Evolutionary conservation across 2,797 vertebrate species (phyloP).

Genomic region (Cirrhinus molitorella): DNA sequence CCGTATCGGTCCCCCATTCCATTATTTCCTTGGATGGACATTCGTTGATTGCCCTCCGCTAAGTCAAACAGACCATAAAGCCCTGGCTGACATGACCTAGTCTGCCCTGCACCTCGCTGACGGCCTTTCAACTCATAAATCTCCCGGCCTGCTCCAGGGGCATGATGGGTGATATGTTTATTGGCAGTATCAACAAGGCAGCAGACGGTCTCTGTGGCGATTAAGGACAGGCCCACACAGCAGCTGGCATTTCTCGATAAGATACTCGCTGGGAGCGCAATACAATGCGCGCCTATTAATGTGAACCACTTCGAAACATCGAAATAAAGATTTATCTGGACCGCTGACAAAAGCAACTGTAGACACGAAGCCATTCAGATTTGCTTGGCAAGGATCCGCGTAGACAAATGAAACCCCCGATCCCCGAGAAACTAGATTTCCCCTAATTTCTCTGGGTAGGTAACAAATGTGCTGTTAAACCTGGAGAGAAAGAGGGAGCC

Average conservation of each 20-base stretch:
- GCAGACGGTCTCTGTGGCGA: slow-evolving; percentile 72
- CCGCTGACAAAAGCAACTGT: slow-evolving; percentile 57
- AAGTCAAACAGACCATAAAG: slow-evolving; percentile 73
- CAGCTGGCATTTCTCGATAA: slow-evolving; percentile 73
- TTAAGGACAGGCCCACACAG: slow-evolving; percentile 69
- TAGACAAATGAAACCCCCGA: slow-evolving; percentile 59
- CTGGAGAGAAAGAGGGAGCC: slow-evolving; percentile 55
- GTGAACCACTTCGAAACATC: slow-evolving; percentile 52
- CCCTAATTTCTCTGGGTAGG: slow-evolving; percentile 61
- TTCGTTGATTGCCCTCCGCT: slow-evolving; percentile 68
- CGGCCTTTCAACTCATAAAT: slow-evolving; percentile 72
- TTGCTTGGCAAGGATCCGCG: slow-evolving; percentile 58
- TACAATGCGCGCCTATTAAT: slow-evolving; percentile 44
- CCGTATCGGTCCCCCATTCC: slow-evolving; percentile 59
- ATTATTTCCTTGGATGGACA: slow-evolving; percentile 66
- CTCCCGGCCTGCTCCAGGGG: slow-evolving; percentile 62
- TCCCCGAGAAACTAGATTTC: slow-evolving; percentile 60
- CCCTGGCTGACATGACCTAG: slow-evolving; percentile 65
- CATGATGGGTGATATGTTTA: slow-evolving; percentile 77
- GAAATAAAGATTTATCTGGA: slow-evolving; percentile 64
- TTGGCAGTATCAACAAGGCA: slow-evolving; percentile 77
- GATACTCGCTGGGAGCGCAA: slow-evolving; percentile 62
- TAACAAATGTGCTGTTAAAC: slow-evolving; percentile 69
- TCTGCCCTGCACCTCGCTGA: slow-evolving; percentile 66
- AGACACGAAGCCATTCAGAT: slow-evolving; percentile 56